Conservation (phyloP, 2,113 vertebrate genomes). For the Meles meles region DNA sequence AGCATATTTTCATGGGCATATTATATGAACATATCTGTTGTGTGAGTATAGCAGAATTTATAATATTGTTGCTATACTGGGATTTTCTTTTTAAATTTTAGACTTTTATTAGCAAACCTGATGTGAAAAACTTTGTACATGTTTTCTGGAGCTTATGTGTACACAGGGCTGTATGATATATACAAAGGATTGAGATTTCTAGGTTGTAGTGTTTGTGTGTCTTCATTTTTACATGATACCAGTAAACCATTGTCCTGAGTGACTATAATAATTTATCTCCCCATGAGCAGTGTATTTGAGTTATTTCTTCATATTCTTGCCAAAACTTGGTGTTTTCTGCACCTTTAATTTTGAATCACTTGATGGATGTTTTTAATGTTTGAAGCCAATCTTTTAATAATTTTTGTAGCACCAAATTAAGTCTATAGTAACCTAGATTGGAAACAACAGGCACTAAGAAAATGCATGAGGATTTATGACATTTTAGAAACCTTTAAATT, state of each 20-base stretch:
- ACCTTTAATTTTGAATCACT: not conserved
- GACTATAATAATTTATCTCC: not conserved
- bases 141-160: not conserved
- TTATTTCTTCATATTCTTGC: not conserved
- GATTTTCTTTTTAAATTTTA: not conserved
- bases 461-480: not conserved
- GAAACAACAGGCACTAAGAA: not conserved
- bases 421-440: not conserved
- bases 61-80: not conserved
- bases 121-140: not conserved
- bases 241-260: not conserved
- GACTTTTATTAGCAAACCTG: not conserved
- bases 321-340: not conserved
- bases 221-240: not conserved
- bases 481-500: not conserved
- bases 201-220: not conserved
- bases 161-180: not conserved
- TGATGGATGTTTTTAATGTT: not conserved
- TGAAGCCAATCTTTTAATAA: not conserved
- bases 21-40: not conserved
- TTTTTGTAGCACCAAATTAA: not conserved
- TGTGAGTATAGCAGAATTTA: not conserved
- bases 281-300: not conserved
- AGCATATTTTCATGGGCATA: not conserved
- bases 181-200: not conserved